Conservation (phyloP, 2,888 invertebrate genomes). For the Merodon equestris region DNA sequence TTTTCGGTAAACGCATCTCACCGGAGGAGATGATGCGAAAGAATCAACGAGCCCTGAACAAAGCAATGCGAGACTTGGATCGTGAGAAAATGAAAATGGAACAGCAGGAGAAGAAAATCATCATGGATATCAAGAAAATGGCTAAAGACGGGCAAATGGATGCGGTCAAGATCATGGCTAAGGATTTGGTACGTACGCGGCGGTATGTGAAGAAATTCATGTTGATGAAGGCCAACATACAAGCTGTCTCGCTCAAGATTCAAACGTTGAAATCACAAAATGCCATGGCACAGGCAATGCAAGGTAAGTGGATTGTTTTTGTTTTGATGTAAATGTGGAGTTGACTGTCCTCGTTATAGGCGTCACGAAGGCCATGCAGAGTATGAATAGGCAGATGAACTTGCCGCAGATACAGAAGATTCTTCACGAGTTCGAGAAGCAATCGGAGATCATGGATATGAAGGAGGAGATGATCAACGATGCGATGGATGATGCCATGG, state of each 20-base stretch:
- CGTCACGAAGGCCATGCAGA: conserved; percentile 98
- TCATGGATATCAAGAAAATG: conserved; percentile 98
- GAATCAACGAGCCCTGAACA: conserved; percentile 98
- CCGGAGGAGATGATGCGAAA: conserved; percentile 99
- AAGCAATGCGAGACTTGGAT: conserved; percentile 98
- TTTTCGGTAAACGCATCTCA: conserved; percentile 97
- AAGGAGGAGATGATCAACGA: conserved; percentile 99
- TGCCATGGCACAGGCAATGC: conserved; percentile 99
- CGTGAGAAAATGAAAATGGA: conserved; percentile 97
- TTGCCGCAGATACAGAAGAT: conserved; percentile 99
- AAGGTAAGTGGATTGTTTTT: conserved; percentile 80
- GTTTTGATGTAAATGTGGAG: conserved; percentile 4
- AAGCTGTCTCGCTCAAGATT: conserved; percentile 97
- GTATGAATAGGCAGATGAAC: conserved; percentile 98
- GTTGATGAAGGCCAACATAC: conserved; percentile 99
- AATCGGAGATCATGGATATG: conserved; percentile 99
- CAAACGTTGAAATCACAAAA: conserved; percentile 98
- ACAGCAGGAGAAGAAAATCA: conserved; percentile 99
- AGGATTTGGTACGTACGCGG: conserved; percentile 97
- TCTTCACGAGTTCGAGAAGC: conserved; percentile 98
- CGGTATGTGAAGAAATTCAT: conserved; percentile 98
- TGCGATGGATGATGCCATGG: conserved; percentile 99
- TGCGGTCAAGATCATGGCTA: conserved; percentile 99
- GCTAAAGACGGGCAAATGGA: conserved; percentile 99
- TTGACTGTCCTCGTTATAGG: conserved; percentile 79